phyloP scores from a whole-genome alignment of 2,888 invertebrate species.

The Drosophila acutilabella region DNA sequence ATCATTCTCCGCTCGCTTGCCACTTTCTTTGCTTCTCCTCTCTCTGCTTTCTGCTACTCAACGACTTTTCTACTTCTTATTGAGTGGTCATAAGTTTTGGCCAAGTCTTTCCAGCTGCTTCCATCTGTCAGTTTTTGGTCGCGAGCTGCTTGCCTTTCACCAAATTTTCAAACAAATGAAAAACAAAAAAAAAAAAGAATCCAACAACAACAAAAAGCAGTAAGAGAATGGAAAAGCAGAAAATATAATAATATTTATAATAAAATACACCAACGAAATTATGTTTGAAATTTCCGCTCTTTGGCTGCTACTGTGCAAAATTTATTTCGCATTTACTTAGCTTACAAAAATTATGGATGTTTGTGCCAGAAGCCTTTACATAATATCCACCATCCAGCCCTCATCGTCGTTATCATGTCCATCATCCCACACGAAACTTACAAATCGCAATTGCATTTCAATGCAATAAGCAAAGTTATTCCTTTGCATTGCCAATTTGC shows the following conservation, averaged over 20 bases:
- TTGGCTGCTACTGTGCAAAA: conserved; percentile 52
- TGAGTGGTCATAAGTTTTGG: conserved; percentile 72
- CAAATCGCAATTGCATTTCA: conserved; percentile 76
- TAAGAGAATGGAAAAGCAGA: background rate
- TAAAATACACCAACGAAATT: conserved; percentile 76
- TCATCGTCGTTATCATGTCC: background rate
- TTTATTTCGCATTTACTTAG: conserved; percentile 57
- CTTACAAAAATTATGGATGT: conserved; percentile 32
- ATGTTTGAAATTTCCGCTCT: conserved; percentile 69
- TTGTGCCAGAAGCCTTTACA: conserved; percentile 24
- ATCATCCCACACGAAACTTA: conserved; percentile 17
- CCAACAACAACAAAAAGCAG: background rate
- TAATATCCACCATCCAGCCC: background rate
- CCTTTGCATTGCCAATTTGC: conserved; percentile 62
- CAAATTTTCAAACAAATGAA: conserved; percentile 27
- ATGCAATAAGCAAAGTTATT: conserved; percentile 77
- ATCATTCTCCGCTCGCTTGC: conserved; percentile 8
- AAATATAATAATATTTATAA: conserved; percentile 65
- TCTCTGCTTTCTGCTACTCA: background rate
- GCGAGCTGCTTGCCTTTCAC: conserved; percentile 20
- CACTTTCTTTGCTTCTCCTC: conserved; percentile 7
- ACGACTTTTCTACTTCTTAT: conserved; percentile 39
- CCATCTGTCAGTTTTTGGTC: conserved; percentile 45
- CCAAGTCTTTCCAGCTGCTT: conserved; percentile 46
- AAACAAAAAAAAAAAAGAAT: background rate